phyloP scores from a whole-genome alignment of 1,140 invertebrate genomes.

The Monochamus saltuarius region DNA sequence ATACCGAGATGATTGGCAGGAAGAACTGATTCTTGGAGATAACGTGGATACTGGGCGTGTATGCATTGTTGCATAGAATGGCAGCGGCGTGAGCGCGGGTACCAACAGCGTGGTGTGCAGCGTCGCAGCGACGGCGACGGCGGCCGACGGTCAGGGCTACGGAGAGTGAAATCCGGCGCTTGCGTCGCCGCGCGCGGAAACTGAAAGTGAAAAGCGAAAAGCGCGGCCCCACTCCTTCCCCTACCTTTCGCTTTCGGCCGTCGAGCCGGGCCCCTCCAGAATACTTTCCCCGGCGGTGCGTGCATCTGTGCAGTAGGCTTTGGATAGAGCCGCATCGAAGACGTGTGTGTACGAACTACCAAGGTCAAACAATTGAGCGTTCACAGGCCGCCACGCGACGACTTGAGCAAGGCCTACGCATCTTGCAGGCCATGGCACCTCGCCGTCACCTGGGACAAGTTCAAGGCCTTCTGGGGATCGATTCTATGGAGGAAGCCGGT shows the following conservation, averaged over 20 bases:
- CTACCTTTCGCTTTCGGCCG: conserved; percentile 49
- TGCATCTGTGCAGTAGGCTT: conserved; percentile 43
- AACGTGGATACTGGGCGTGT: too few species aligned
- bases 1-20: too few species aligned
- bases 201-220: conserved; percentile 51
- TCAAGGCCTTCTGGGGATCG: conserved; percentile 45
- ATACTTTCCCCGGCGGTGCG: conserved; percentile 41
- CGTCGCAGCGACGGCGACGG: conserved; percentile 12
- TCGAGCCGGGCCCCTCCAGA: conserved; percentile 30
- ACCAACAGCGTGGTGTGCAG: conserved; percentile 20
- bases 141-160: conserved; percentile 39
- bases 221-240: conserved; percentile 37
- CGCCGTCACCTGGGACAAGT: conserved; percentile 48
- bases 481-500: conserved; percentile 45
- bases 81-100: conserved; percentile 1
- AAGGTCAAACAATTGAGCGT: conserved; percentile 7
- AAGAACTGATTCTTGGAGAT: too few species aligned
- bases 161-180: conserved; percentile 46
- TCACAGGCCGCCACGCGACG: conserved; percentile 1
- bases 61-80: neutral
- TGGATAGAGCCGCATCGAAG: conserved; percentile 44
- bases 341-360: conserved; percentile 30
- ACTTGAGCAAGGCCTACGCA: neutral
- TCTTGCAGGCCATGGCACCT: conserved; percentile 38
- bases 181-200: conserved; percentile 44